These are phyloP conservation scores for Proisotoma minuta DNA, from an alignment of 2,888 invertebrate species.

Conservation along the genomic window DNA sequence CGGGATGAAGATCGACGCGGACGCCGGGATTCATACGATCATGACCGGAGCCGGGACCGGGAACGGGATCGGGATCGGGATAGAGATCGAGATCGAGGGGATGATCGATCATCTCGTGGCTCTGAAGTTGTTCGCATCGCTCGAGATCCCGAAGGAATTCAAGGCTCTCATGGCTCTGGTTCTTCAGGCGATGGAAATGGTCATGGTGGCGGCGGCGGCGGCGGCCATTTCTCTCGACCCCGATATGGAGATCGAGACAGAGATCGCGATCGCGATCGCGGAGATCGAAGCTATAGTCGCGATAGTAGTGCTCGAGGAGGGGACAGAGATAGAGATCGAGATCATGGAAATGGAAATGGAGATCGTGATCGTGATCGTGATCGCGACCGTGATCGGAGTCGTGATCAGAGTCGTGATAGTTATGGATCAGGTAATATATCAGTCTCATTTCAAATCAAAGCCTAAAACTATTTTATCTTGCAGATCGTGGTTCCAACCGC, in stretches of 20 bases:
- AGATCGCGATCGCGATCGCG: background rate
- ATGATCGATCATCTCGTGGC: background rate
- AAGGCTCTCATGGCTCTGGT: background rate
- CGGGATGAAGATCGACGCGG: no score
- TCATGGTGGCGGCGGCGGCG: background rate
- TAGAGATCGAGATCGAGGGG: slow-evolving; percentile 5
- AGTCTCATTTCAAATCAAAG: background rate
- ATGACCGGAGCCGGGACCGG: slow-evolving; percentile 7
- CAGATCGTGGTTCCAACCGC: background rate
- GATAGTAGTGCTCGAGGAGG: background rate
- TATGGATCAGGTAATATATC: background rate
- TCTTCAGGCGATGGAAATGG: background rate
- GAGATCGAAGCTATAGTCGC: background rate
- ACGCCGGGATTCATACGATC: background rate
- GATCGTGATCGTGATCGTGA: background rate
- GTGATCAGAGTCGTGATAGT: background rate
- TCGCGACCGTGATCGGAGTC: background rate
- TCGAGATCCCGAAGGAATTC: background rate
- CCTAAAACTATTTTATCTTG: background rate
- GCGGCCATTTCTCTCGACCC: background rate
- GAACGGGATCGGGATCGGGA: background rate
- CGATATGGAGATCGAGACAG: background rate
- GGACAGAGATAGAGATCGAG: background rate
- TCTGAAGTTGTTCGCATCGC: background rate
- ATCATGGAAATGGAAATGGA: background rate